These are phyloP conservation scores for Etheostoma cragini DNA, from an alignment of 2,113 vertebrate genomes.

Conservation along the genomic window DNA sequence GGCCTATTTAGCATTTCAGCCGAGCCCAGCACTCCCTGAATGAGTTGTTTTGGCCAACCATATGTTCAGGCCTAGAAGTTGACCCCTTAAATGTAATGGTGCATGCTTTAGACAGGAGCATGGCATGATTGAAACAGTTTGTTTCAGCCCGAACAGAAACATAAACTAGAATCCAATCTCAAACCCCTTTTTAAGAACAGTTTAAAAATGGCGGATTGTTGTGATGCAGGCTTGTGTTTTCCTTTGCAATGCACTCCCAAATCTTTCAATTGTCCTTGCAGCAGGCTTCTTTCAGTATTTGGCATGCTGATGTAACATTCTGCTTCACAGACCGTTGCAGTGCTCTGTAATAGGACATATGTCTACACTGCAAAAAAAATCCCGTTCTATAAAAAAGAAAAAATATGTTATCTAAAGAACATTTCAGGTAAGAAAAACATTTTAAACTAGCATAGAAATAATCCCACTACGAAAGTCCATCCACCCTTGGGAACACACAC, in stretches of 20 bases:
- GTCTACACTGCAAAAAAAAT: constrained; percentile 46
- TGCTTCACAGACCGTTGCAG: constrained; percentile 45
- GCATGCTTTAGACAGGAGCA: constrained; percentile 85
- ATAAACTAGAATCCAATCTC: constrained; percentile 20
- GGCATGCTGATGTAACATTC: constrained; percentile 67
- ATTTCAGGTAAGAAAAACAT: not conserved
- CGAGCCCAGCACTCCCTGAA: constrained; percentile 68
- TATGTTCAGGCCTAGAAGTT: constrained; percentile 21
- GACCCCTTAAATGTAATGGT: constrained; percentile 60
- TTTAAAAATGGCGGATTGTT: constrained; percentile 46
- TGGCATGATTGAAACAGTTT: constrained; percentile 81
- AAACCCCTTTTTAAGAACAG: constrained; percentile 17
- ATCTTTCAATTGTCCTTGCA: constrained; percentile 51
- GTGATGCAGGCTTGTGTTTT: constrained; percentile 58
- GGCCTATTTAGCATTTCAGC: constrained; percentile 55
- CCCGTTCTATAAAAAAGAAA: not conserved
- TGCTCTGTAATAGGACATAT: constrained; percentile 26
- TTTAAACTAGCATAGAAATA: not conserved
- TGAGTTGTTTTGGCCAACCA: constrained; percentile 36
- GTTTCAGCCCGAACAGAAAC: constrained; percentile 36
- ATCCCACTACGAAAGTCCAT: not conserved
- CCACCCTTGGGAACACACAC: not conserved
- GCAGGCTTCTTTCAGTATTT: constrained; percentile 65
- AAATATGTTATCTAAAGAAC: not conserved
- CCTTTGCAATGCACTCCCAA: constrained; percentile 57